Evolutionary conservation across 2,888 invertebrate genomes (phyloP).

Genomic region (Acronicta leporina): DNA sequence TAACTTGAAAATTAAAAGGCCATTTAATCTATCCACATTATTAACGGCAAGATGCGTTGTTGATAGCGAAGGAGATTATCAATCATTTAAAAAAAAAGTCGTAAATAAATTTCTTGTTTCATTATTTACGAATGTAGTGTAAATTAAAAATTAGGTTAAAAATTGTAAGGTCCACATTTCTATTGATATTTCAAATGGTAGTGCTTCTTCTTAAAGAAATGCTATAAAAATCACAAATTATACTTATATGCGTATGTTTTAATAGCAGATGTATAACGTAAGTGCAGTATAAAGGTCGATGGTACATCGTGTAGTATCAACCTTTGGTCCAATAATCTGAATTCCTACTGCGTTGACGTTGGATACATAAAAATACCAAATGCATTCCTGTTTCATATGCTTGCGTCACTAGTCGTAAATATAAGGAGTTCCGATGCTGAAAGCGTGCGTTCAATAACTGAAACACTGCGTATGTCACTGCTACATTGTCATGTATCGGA

Average conservation of each 20-base stretch:
- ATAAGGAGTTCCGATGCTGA: constrained; percentile 3
- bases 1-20: neutral
- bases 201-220: no score
- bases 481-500: constrained; percentile 4
- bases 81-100: no score
- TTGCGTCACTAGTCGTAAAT: constrained; percentile 29
- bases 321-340: neutral
- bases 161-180: neutral
- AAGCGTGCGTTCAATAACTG: constrained; percentile 10
- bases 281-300: constrained; percentile 20
- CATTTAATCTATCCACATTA: neutral
- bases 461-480: constrained; percentile 9
- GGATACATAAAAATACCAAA: neutral
- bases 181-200: neutral
- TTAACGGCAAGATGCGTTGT: no score
- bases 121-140: no score
- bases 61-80: no score
- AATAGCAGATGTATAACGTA: constrained; percentile 1
- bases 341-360: constrained; percentile 21
- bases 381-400: neutral
- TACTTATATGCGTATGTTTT: neutral
- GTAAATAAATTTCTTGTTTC: no score
- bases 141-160: neutral
- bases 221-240: no score
- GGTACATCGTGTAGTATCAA: constrained; percentile 8